phyloP scores from a whole-genome alignment of 2,797 vertebrate species.

The Diceros bicornis region DNA sequence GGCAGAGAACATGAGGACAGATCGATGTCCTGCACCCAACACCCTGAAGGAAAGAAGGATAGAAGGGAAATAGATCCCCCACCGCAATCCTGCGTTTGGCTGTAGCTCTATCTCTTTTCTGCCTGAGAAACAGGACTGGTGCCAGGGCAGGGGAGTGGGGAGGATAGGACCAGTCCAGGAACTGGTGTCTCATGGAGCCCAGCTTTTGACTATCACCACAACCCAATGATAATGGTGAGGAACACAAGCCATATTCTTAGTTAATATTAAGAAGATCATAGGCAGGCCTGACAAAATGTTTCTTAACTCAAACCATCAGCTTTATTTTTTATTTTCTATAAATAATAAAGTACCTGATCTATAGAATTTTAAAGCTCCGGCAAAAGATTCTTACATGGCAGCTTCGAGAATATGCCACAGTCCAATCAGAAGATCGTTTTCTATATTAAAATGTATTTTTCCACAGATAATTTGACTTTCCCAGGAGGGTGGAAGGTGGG shows the following conservation, averaged over 20 bases:
- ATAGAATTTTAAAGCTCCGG: slow-evolving; percentile 60
- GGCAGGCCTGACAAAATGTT: background rate
- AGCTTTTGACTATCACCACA: background rate
- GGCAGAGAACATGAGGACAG: background rate
- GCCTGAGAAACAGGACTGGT: background rate
- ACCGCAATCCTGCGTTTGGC: background rate
- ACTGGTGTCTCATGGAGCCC: background rate
- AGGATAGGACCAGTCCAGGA: background rate
- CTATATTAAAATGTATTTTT: slow-evolving; percentile 24
- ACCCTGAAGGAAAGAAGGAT: background rate
- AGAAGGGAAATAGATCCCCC: background rate
- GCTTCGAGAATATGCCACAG: slow-evolving; percentile 73
- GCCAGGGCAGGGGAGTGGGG: background rate
- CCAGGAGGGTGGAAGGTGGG: background rate
- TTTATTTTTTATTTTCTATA: slow-evolving; percentile 42
- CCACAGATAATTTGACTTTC: slow-evolving; percentile 63
- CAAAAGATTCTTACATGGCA: slow-evolving; percentile 13
- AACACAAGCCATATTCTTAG: background rate
- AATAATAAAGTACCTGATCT: background rate
- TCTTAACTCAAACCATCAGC: slow-evolving; percentile 5
- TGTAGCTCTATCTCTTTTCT: background rate
- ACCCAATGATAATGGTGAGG: background rate
- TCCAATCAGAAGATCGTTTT: slow-evolving; percentile 54
- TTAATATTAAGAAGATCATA: background rate
- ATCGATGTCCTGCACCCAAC: background rate